Base-by-base conservation (phyloP, 37 sponge, comb jelly and placozoan species). In the Halisarca cf. caerulea region DNA sequence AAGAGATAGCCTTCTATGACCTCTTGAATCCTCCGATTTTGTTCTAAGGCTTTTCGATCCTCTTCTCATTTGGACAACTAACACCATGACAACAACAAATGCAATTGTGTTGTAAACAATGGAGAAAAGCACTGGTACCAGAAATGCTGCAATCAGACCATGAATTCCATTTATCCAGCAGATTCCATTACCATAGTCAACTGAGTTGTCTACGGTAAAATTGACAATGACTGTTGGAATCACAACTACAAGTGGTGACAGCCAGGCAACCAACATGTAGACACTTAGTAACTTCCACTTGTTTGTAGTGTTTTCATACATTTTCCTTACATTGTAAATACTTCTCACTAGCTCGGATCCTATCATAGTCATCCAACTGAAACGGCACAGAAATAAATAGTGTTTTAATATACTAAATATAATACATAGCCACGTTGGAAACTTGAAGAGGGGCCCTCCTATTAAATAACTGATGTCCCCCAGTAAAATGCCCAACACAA, bases 121-220 rank as follows among this genome's bases (percentile, higher is more conserved):
- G n/a, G 62, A 62, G 1, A 86, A n/a, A 14, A 21, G n/a, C 3
- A 87, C 25, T 20, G 88, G 87, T 14, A 78, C 55, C 11, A 87
- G 9, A 42, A 91, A 86, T 23, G 80, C 71, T 8, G 83, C 84
- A 36, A 83, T 72, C 66, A 68, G 25, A 18, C 84, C 83, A 23
- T 37, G 24, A 11, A 35, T n/a, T 54, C 79, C 72, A 30, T 83
- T 91, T 2, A 91, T 83, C 91, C 87, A 91, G 30, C 88, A 87
- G 1, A 77, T 79, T 18, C 86, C 89, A 47, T 14, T 47, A 47
- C 51, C 51, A 73, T 89, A 84, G 7, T 60, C 36, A 2, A 89
- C 85, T 38, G 84, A 59, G 6, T 37, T 47, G 11, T 71, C 30
- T 0, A 73, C 57, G 23, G 86, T 51, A 61, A 43, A 90, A 58